These are phyloP conservation scores for Dione vanillae DNA, from an alignment of 2,888 invertebrate species.

Conservation along the genomic window DNA sequence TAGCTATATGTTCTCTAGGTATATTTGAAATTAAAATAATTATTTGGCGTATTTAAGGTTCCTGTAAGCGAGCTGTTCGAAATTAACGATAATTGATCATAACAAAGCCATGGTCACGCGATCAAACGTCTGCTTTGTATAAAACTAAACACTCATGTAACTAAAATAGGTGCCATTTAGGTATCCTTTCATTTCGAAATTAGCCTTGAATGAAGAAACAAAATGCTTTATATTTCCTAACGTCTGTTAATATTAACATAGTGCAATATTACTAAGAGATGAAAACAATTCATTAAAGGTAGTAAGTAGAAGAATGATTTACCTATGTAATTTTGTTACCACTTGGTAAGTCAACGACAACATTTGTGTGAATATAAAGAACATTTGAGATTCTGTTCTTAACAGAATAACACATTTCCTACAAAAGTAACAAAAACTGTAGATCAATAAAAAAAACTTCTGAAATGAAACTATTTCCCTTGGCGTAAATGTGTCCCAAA, in stretches of 20 bases:
- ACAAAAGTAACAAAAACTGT: constrained; percentile 15
- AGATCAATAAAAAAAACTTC: constrained; percentile 40
- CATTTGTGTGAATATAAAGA: too few species aligned
- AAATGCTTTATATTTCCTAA: not conserved
- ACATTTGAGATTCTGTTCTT: not conserved
- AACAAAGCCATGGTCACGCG: constrained; percentile 60
- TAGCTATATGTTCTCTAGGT: too few species aligned
- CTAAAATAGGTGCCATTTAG: constrained; percentile 22
- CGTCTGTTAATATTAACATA: constrained; percentile 4
- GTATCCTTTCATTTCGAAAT: constrained; percentile 30
- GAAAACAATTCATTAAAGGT: not conserved
- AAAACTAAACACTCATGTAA: constrained; percentile 41
- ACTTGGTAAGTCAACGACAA: too few species aligned
- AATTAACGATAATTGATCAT: constrained; percentile 56
- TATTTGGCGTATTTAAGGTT: not conserved
- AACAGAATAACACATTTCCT: not conserved
- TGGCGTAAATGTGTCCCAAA: constrained; percentile 53
- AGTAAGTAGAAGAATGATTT: not conserved
- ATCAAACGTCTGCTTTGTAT: constrained; percentile 57
- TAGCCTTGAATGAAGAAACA: constrained; percentile 19
- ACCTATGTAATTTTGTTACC: not conserved
- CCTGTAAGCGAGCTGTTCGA: constrained; percentile 27
- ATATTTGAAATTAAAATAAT: constrained; percentile 5
- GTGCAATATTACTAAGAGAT: not conserved
- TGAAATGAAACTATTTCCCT: constrained; percentile 46